phyloP scores from a whole-genome alignment of 2,113 vertebrate genomes.

The Bothrops jararaca region DNA sequence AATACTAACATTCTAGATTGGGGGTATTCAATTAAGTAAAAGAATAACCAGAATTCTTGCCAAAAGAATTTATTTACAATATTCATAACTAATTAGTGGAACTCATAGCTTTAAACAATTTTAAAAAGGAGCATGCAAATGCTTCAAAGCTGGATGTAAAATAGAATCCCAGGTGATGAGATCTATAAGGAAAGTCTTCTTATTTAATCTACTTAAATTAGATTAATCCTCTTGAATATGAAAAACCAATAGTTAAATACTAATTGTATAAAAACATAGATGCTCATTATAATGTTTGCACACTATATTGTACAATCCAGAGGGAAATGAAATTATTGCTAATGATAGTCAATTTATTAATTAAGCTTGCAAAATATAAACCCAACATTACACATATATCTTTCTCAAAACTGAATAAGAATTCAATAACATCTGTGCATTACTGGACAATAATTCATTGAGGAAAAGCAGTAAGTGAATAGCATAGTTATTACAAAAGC shows the following conservation, averaged over 20 bases:
- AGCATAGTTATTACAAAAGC: not conserved
- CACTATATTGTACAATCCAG: no score
- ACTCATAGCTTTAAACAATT: no score
- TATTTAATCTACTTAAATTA: not conserved
- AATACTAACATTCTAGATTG: no score
- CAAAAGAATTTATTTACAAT: no score
- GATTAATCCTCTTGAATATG: not conserved
- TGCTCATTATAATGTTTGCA: not conserved
- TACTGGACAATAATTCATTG: not conserved
- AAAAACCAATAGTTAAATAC: not conserved
- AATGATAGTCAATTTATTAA: not conserved
- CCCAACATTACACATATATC: not conserved
- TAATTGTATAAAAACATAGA: not conserved
- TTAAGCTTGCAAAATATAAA: not conserved
- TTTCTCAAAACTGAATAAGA: not conserved
- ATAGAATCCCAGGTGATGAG: not conserved
- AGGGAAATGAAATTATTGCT: not conserved
- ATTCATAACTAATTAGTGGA: no score
- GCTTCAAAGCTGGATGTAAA: not conserved
- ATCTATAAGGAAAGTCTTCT: not conserved
- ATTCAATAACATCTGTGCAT: not conserved
- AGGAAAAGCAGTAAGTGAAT: not conserved
- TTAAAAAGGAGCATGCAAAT: not conserved
- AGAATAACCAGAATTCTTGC: no score
- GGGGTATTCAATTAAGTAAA: no score